These are phyloP conservation scores for Smittia sp. DNA, from an alignment of 2,888 invertebrate species.

Conservation along the genomic window DNA sequence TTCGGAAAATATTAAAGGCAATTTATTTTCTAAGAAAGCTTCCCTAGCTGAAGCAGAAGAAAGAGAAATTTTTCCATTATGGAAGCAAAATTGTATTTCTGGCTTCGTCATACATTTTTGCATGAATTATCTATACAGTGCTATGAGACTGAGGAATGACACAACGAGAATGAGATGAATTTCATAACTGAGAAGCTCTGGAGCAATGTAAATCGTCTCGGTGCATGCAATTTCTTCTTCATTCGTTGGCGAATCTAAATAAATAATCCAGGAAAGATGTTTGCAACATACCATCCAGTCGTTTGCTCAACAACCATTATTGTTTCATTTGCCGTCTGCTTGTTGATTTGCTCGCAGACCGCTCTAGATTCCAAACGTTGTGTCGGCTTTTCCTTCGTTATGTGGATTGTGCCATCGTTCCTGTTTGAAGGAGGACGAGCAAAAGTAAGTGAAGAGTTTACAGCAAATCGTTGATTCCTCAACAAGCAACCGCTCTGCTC, in stretches of 20 bases:
- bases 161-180: constrained; percentile 19
- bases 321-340: constrained; percentile 57
- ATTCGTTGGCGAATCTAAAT: not conserved
- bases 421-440: constrained; percentile 46
- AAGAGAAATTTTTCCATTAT: constrained; percentile 36
- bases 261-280: constrained; percentile 54
- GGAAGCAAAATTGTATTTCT: constrained; percentile 25
- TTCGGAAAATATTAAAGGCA: constrained; percentile 27
- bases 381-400: constrained; percentile 51
- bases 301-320: constrained; percentile 69
- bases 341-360: constrained; percentile 54
- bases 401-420: constrained; percentile 54
- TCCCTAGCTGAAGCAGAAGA: not conserved
- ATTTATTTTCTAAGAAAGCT: constrained; percentile 8
- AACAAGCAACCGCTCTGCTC: not conserved
- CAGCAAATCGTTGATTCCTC: not conserved
- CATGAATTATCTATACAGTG: constrained; percentile 37
- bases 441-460: not conserved
- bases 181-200: not conserved
- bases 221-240: too few relatives aligned
- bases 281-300: constrained; percentile 62
- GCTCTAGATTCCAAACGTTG: constrained; percentile 54
- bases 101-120: constrained; percentile 35
- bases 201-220: not conserved
- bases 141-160: constrained; percentile 14